Evolutionary conservation across 23 tunicate species (phyloP), one percentile per base, ranked within the genome.

Genomic region (Trididemnum clinides): DNA sequence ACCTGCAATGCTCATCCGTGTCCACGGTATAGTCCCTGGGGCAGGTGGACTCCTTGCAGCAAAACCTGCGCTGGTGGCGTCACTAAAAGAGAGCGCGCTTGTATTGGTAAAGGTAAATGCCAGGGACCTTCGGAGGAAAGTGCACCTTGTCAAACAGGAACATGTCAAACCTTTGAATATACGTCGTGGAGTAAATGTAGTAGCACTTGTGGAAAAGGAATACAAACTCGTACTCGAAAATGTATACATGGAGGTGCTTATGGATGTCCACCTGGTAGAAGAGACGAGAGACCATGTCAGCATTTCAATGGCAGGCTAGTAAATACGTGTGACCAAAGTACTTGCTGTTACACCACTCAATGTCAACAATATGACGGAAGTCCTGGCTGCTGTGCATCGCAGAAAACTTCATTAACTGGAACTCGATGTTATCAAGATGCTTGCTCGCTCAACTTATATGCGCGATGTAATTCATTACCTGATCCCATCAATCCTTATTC

Each of bases 211-310:
- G 87, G 87, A 36, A 33, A 15, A 69, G 87, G 87, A 5, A 44
- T 10, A 1, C 39, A 33, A 22, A 38, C 36, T 6, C 34, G 87
- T 28, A 69, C 19, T 25, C 35, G 78, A 6, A 26, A 37, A 26
- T 83, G 87, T 38, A 38, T 37, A 28, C 20, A 64, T 27, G 79
- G 79, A 3, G 87, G 87, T 28, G 87, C 87, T 28, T 83, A 83
- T 50, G 87, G 87, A 10, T 83, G 87, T 28, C 78, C 87, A 35
- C 30, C 80, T 2, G 28, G 20, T 57, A 74, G 31, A 7, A 38
- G 15, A 3, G 80, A 74, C 22, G 27, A 44, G 32, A 27, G 57
- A 74, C 59, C 58, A 7, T 74, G 80, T 22, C 2, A 12, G 57
- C 29, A 22, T 5, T 74, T 36, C 27, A 36, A 57, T 27, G 80